Base-by-base conservation (phyloP, 2,888 invertebrate species). In the Neelides folsomi region DNA sequence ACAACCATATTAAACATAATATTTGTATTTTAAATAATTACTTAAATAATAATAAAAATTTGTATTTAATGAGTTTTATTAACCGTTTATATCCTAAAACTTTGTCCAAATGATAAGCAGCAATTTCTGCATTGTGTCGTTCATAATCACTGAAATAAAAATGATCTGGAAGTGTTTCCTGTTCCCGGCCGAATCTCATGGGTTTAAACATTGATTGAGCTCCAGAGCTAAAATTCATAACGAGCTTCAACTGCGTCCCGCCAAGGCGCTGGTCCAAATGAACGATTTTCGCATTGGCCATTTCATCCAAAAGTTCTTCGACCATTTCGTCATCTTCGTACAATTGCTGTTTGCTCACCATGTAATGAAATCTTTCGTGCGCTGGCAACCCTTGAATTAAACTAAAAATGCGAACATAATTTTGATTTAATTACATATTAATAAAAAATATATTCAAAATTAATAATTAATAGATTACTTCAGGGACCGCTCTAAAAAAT, bases 101-200 rank as follows among this genome's bases (percentile, higher is more conserved):
- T 73, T 95, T 88, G 79, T 97, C 97, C 66, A 98, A 76, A 75
- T 98, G 95, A 74, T 92, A 98, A 59, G 97, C 90, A 49, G 95
- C 97, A 68, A 98, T 95, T 76, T 98, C 98, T 51, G 97, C 92
- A 67, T 88, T 90, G 74, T 97, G 97, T 60, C 97, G 78, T 75
- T 98, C 97, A 73, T 86, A 97, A 76, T 98, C 97, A 57, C 92
- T 92, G 76, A 98, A 98, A 75, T 98, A 98, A 77, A 97, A 98
- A 75, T 98, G 97, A 77, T 98, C 93, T 64, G 94, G 93, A 67
- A 94, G 77, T 53, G 97, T 97, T 74, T 95, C 93, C 70, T 88
- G 88, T 68, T 94, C 88, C 66, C 95, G 76, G 5, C 90, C 83
- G 76, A 93, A 95, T 74, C 93, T 93, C 94, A 94, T 95, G 47